Base-by-base conservation (phyloP, 92 coral and sea anemone species). In the Phenganax stokvisi region DNA sequence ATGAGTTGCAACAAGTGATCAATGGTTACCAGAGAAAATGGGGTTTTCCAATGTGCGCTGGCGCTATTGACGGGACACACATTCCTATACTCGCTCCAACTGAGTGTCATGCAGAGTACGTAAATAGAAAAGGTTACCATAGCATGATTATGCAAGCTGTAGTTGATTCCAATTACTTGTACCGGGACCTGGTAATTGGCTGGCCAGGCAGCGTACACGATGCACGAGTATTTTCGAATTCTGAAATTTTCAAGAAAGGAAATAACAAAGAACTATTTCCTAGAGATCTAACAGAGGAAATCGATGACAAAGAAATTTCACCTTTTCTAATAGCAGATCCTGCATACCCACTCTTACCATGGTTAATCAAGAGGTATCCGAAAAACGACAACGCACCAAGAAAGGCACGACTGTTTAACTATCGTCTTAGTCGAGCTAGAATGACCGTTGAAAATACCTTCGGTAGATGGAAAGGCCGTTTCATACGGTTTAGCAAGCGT, bases 191-290 rank as follows among this genome's bases (percentile, higher is more conserved):
- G 25, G 87, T 81, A 8, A 55, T 89, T 75, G 90, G 92, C 12
- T 89, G 92, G 92, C 91, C 91, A 5, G 91, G 91, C 10, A 85
- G 91, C 54, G 91, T 85, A 17, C 89, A 88, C 72, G 87, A 88
- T 57, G 91, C 91, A 3, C 73, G 87, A 6, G 86, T 85, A 4
- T 79, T 87, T 47, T 56, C 79, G 52, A 87, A 84, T 64, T 87
- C 85, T 13, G 53, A 54, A 6, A 44, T 89, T 61, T 89, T 71
- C 75, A 78, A 67, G 80, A 80, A 86, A 61, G 89, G 81, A 12
- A 80, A 62, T 57, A 81, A 64, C 30, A 61, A 65, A 17, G 71
- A 61, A 31, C 69, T 86, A 15, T 87, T 89, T 80, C 84, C 85
- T 51, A 81, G 44, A 27, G 62, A 53, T 29, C 29, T 53, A 1